Base-by-base conservation (phyloP, 2,888 invertebrate species). In the Disparrhopalites patrizii region DNA sequence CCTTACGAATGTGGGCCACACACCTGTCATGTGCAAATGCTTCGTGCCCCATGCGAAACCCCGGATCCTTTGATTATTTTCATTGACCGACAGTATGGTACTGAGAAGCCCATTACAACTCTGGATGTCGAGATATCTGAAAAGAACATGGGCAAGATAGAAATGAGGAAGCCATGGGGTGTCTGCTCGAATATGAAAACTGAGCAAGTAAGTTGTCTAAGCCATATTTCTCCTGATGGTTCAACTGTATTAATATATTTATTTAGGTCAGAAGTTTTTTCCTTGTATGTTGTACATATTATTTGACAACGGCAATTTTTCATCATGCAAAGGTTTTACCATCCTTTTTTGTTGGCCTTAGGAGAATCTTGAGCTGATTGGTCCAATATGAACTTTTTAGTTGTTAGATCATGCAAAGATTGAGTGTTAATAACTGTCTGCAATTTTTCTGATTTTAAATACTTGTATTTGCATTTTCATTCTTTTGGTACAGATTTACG, bases 111-210 rank as follows among this genome's bases (percentile, higher is more conserved):
- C 3, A 38, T 66, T 38, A 36, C 55, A 8, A 30, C 38, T 5
- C 8, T 56, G 38, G 66, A 66, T 52, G 40, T 62, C 52, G 66
- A 66, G 31, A 20, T 38, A 7, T 28, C 65, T 2, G 30, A 36
- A 3, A n/a, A 15, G 3, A 20, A 33, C 7, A 25, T 5, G 13
- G 51, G 20, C 1, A 52, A 25, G 27, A 31, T 51, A 15, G 18
- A 27, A n/a, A 25, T 30, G 18, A 31, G 58, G 40, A 63, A 67
- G 36, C 67, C 67, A 5, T 67, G 67, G 67, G 67, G 67, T n/a
- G 30, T 67, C 25, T 62, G 57, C 23, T 58, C 47, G 23, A 67
- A 63, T 23, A 56, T 23, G 20, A 38, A 25, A 28, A 67, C 57
- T 28, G 67, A 67, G 33, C 28, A 63, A 28, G 67, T 63, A 67